Evolutionary conservation across 92 coral and sea anemone species (phyloP), one percentile per base, ranked within the genome.

Genomic region (Epizoanthus stellaris): DNA sequence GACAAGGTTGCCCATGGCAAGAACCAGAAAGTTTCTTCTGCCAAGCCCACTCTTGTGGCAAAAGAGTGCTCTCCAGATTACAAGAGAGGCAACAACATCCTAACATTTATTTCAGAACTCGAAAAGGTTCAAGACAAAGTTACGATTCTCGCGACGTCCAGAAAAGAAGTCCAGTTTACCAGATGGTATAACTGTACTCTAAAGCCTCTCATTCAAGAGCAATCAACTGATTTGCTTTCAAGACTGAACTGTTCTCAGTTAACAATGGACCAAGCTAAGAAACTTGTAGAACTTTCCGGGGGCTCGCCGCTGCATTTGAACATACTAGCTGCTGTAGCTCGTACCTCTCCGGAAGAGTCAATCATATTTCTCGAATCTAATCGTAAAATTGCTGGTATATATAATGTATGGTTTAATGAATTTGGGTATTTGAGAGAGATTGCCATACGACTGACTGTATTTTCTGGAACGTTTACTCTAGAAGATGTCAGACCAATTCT

Each of bases 81-180:
- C 5, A 17, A 17, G 45, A 70, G 9, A 1, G 56, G 15, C 43
- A 42, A 42, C 23, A 21, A 70, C 75, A 70, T 70, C 75, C 7
- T 70, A 23, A 70, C 30, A 53, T 70, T 70, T 17, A 70, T 70
- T 40, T 40, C 54, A 70, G 56, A 70, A 70, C n/a, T 70, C 75
- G 9, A n/a, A 40, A 53, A 6, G 12, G 43, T 53, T 42, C 23
- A 70, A 3, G 4, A 6, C 15, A 70, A 70, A 16, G 75, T 70
- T 70, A 70, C 43, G 15, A 70, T 70, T 42, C 56, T 70, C 56
- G 75, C 75, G 54, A 70, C 75, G 54, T 70, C 75, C 34, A 70
- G 75, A 40, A 42, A 45, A 53, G 19, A 15, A 42, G 56, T 70
- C 3, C n/a, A 40, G 4, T 70, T 7, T 2, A 10, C 75, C 25